Evolutionary conservation across 2,797 vertebrate genomes (phyloP).

Genomic region (Urophycis tenuis): DNA sequence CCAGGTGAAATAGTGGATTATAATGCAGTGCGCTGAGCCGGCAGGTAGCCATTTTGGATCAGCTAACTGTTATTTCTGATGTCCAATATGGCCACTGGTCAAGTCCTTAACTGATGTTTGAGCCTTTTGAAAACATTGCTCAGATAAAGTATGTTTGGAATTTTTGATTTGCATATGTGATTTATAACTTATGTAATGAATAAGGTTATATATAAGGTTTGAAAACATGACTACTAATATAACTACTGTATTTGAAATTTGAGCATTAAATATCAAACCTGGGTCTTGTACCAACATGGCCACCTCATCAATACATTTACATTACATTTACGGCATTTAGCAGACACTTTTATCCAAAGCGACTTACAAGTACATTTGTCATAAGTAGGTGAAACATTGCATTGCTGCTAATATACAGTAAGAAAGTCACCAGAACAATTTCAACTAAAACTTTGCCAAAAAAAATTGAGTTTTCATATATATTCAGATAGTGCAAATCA

Average conservation of each 20-base stretch:
- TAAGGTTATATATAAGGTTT: too few relatives aligned
- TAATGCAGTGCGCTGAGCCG: not conserved
- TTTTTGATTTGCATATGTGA: not conserved
- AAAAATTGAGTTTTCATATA: too few relatives aligned
- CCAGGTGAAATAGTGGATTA: not conserved
- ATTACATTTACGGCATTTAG: too few relatives aligned
- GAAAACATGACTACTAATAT: not conserved
- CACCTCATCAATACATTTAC: too few relatives aligned
- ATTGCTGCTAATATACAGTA: too few relatives aligned
- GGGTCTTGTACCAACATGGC: too few relatives aligned
- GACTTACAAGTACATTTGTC: too few relatives aligned
- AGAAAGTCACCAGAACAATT: too few relatives aligned
- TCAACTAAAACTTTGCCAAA: too few relatives aligned
- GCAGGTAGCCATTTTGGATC: slow-evolving; percentile 2
- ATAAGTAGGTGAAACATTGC: too few relatives aligned
- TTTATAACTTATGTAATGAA: not conserved
- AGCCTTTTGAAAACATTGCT: not conserved
- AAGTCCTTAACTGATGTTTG: not conserved
- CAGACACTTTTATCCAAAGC: too few relatives aligned
- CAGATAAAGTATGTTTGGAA: not conserved
- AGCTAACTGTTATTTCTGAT: not conserved
- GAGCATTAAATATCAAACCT: not conserved
- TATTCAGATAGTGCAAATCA: too few relatives aligned
- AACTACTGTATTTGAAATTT: not conserved
- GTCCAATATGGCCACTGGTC: not conserved